Conservation (phyloP, 2,113 vertebrate species). For the Furnarius figulus region DNA sequence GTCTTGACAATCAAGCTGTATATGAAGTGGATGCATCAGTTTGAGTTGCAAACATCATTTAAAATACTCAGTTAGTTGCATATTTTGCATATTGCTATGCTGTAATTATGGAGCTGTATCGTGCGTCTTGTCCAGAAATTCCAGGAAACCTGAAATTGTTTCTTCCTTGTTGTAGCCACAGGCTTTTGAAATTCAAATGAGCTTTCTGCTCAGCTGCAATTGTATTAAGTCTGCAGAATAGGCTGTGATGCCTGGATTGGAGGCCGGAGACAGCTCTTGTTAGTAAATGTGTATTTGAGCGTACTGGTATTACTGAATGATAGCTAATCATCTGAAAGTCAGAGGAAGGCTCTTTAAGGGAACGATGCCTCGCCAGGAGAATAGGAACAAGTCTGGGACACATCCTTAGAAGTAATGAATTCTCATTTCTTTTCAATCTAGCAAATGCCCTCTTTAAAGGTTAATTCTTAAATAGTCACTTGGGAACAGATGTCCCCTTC, state of each 20-base stretch:
- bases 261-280: neutral
- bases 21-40: neutral
- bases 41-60: neutral
- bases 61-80: neutral
- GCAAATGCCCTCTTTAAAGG: slow-evolving; percentile 45
- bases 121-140: neutral
- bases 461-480: slow-evolving; percentile 52
- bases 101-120: neutral
- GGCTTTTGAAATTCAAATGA: slow-evolving; percentile 42
- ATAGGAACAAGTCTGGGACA: neutral
- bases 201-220: neutral
- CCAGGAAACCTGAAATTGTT: slow-evolving; percentile 9
- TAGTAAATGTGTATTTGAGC: neutral
- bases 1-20: neutral
- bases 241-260: neutral
- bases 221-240: neutral
- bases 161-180: neutral
- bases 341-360: neutral
- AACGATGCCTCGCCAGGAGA: neutral
- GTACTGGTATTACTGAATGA: neutral
- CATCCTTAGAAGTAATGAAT: slow-evolving; percentile 7
- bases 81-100: neutral
- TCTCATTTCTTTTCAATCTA: slow-evolving; percentile 45
- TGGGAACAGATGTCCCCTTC: slow-evolving; percentile 15
- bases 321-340: slow-evolving; percentile 10